These are phyloP conservation scores for Myxocyprinus asiaticus DNA, from an alignment of 2,113 vertebrate genomes.

Conservation along the genomic window DNA sequence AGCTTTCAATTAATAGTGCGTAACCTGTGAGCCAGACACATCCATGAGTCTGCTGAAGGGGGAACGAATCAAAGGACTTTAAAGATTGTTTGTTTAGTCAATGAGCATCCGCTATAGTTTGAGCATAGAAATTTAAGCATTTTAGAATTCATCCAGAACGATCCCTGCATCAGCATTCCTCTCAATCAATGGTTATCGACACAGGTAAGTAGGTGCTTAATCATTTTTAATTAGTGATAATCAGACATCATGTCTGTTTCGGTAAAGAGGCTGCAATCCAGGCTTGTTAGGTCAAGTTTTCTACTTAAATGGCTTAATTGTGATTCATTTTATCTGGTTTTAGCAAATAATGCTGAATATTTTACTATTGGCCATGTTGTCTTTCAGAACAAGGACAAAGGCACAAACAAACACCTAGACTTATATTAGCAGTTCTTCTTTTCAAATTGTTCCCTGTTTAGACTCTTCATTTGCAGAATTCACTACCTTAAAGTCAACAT, in stretches of 20 bases:
- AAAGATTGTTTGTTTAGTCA: slow-evolving; percentile 76
- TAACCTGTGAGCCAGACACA: slow-evolving; percentile 46
- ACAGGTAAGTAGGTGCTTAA: slow-evolving; percentile 77
- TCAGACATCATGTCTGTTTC: slow-evolving; percentile 77
- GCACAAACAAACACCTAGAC: too few relatives aligned
- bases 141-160: slow-evolving; percentile 67
- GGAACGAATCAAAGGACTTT: slow-evolving; percentile 64
- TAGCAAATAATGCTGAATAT: slow-evolving; percentile 23
- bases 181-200: slow-evolving; percentile 76
- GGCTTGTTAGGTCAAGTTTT: slow-evolving; percentile 64
- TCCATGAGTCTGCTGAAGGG: slow-evolving; percentile 65
- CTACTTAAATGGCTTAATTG: slow-evolving; percentile 49
- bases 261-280: slow-evolving; percentile 64
- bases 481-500: not conserved
- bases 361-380: not conserved
- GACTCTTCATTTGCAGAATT: not conserved
- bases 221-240: slow-evolving; percentile 83
- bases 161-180: slow-evolving; percentile 73
- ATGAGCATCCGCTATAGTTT: slow-evolving; percentile 73
- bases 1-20: slow-evolving; percentile 37
- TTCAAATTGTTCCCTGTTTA: too few relatives aligned
- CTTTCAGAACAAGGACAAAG: too few relatives aligned
- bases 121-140: slow-evolving; percentile 71
- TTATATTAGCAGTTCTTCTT: too few relatives aligned
- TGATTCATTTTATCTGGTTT: slow-evolving; percentile 49